phyloP scores from a whole-genome alignment of 2,797 vertebrate species.

The Trichosurus vulpecula region DNA sequence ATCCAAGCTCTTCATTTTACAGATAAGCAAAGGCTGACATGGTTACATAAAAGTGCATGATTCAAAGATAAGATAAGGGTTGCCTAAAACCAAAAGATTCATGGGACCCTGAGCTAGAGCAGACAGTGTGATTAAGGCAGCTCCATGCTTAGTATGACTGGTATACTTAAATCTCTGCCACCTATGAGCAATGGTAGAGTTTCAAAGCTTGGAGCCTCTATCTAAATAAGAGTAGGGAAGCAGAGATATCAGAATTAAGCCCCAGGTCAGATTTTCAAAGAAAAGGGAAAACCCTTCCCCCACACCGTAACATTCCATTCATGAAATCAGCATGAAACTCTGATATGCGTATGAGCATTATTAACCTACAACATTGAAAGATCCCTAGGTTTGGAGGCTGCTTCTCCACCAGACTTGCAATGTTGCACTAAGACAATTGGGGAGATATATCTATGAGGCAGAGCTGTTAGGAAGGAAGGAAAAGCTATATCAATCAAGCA shows the following conservation, averaged over 20 bases:
- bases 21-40: neutral
- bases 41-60: conserved; percentile 14
- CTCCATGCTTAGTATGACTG: neutral
- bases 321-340: neutral
- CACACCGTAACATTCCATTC: neutral
- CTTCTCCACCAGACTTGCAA: neutral
- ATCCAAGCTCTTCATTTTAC: neutral
- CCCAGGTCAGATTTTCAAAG: neutral
- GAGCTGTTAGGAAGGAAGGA: neutral
- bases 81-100: conserved; percentile 9
- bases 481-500: neutral
- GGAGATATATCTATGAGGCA: neutral
- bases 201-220: neutral
- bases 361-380: neutral
- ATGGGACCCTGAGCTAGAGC: neutral
- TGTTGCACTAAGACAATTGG: neutral
- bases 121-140: neutral
- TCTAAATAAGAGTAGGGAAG: neutral
- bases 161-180: conserved; percentile 10
- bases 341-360: neutral
- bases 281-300: neutral
- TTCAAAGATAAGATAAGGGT: neutral
- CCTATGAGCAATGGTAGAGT: neutral
- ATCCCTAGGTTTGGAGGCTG: neutral
- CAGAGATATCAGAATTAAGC: neutral